Evolutionary conservation across 2,113 vertebrate species (phyloP), one percentile per base, ranked within the genome.

Genomic region (Paradisaea rubra): DNA sequence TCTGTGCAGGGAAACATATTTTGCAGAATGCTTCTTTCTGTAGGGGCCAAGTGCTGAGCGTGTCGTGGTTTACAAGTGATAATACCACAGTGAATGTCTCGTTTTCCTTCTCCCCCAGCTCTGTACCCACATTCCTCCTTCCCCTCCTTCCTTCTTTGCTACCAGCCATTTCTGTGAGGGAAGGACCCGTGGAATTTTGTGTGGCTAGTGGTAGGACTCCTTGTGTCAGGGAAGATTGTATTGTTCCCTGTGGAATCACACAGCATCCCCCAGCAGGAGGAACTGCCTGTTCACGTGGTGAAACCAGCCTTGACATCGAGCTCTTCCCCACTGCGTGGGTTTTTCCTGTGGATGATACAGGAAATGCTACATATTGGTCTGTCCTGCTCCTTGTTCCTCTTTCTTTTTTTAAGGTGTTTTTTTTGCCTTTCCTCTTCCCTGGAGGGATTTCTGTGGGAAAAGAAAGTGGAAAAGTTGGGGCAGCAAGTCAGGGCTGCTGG

Each of bases 321-420:
- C 85, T 92, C 90, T 96, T 96, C 76, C 63, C 72, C 14, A 4
- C 76, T 93, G 82, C 3, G 41, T 94, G 91, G 93, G 72, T 39
- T 96, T 95, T 96, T 94, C 93, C 94, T 95, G 88, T 56, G 39
- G 37, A 64, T 72, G 80, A 86, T 81, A 56, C 80, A 92, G 94
- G 94, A 96, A 95, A 86, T 81, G 86, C 88, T 86, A 28, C 88
- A 45, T 64, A 19, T 20, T 39, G 23, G 7, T 74, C 69, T 68
- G 37, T 44, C 18, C 60, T 70, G 64, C 41, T 84, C 60, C 9
- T 35, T 65, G 30, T 64, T 81, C 60, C 41, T 65, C 30, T 65
- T 68, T 61, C 20, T 41, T 66, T 79, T 35, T 66, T 65, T 13
- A 12, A 19, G 42, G 4, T 16, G 11, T 18, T 47, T 12, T 35